Percentiles rank a stretch among this genome's conserved stretches.
These are phyloP conservation scores for Zaprionus lineosus DNA, from an alignment of 2,888 invertebrate genomes.

Conservation along the genomic window DNA sequence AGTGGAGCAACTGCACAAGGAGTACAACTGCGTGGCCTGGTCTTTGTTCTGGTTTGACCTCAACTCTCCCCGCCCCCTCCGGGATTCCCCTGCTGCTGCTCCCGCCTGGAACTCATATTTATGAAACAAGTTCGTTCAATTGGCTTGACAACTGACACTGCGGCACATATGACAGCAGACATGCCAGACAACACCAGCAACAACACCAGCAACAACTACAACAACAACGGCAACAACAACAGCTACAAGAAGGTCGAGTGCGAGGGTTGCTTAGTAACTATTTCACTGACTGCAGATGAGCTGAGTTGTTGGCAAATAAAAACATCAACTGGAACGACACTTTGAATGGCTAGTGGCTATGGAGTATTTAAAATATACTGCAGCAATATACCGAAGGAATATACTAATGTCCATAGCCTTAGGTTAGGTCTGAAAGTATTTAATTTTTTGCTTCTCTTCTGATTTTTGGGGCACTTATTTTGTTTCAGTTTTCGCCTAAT, in stretches of 20 bases:
- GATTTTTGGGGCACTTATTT: too few species aligned
- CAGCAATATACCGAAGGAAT: too few species aligned
- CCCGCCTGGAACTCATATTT: constrained; percentile 57
- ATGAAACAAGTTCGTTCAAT: constrained; percentile 62
- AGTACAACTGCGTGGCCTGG: constrained; percentile 35
- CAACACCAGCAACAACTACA: constrained; percentile 6
- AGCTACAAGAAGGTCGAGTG: not conserved
- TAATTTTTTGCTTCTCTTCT: too few species aligned
- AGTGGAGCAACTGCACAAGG: constrained; percentile 63
- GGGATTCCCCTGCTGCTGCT: constrained; percentile 3
- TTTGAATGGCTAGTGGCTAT: too few species aligned
- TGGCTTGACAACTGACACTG: constrained; percentile 62
- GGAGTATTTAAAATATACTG: too few species aligned
- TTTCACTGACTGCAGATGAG: too few species aligned
- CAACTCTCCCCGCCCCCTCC: not conserved
- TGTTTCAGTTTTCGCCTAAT: too few species aligned
- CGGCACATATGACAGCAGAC: constrained; percentile 37
- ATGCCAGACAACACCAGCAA: constrained; percentile 3
- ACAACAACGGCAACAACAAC: constrained; percentile 9
- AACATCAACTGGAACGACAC: too few species aligned
- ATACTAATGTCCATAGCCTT: too few species aligned
- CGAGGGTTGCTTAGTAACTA: constrained; percentile 1
- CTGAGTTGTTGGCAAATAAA: too few species aligned
- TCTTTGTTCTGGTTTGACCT: constrained; percentile 15
- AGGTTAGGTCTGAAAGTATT: too few species aligned